Evolutionary conservation across 2,113 vertebrate genomes (phyloP).

Genomic region (Dascyllus trimaculatus): DNA sequence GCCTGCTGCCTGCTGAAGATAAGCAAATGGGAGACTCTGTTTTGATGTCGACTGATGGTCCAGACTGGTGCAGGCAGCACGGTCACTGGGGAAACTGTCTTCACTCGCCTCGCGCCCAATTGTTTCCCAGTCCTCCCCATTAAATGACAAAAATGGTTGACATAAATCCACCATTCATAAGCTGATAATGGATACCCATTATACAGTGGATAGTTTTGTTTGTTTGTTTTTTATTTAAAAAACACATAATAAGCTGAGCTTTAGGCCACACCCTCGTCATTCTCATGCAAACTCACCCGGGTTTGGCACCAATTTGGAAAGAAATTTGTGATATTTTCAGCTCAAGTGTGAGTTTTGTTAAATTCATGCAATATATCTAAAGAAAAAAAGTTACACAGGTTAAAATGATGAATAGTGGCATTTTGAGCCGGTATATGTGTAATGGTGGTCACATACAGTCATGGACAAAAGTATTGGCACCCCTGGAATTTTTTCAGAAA

Average conservation of each 20-base stretch:
- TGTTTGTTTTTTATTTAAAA: conserved; percentile 27
- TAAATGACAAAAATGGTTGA: conserved; percentile 55
- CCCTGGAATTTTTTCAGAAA: too few species aligned
- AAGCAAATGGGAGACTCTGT: conserved; percentile 64
- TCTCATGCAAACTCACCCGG: conserved; percentile 9
- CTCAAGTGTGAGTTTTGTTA: not conserved
- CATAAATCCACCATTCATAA: conserved; percentile 41
- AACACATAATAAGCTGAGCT: conserved; percentile 10
- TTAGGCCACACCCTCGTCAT: conserved; percentile 23
- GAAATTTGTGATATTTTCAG: not conserved
- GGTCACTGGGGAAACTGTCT: conserved; percentile 54
- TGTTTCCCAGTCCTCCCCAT: conserved; percentile 62
- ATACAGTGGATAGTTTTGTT: conserved; percentile 1
- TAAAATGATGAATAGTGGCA: not conserved
- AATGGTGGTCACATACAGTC: too few species aligned
- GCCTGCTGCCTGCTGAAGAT: conserved; percentile 77
- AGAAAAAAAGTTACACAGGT: not conserved
- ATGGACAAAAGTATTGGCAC: too few species aligned
- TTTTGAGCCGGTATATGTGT: too few species aligned
- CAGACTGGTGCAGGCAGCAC: conserved; percentile 41
- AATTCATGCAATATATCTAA: not conserved
- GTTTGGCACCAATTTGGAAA: conserved; percentile 6
- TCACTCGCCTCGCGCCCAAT: conserved; percentile 49
- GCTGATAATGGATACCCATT: conserved; percentile 52
- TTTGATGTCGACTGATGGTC: conserved; percentile 66